Base-by-base conservation (phyloP, 1,140 invertebrate species). In the Caenorhabditis tropicalis region DNA sequence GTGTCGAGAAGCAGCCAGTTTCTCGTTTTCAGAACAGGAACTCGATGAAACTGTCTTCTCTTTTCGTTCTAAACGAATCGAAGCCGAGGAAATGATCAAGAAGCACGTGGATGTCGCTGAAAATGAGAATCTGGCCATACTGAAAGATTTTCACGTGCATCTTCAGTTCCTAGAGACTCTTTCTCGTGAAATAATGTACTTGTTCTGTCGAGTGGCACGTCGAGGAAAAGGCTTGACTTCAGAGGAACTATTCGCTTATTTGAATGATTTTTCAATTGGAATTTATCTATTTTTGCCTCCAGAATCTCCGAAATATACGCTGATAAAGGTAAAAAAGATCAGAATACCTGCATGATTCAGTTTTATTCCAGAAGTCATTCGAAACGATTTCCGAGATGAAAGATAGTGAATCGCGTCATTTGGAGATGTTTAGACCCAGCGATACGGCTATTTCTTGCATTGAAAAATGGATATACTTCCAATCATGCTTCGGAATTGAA, bases 401-500 rank as follows among this genome's bases (percentile, higher is more conserved):
- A 15, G 36, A 74, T 27, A 74, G 43, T 43, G 65, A 74, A 3
- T 21, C 65, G 12, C 51, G 60, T 31, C 39, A 33, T 51, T 15
- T 60, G 36, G 9, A n/a, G 16, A 27, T 82, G 43, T 82, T 70
- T 36, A 65, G 51, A 83, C 88, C 51, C 91, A 91, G 86, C 82
- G 92, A 82, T 91, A 92, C 88, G 46, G 85, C 87, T 31, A 87
- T 88, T 53, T 85, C 92, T 6, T 86, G 91, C 39, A 88, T 92
- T 48, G 91, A 92, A 84, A 92, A 90, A 88, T 88, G 92, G 19
- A 88, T 92, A 19, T 92, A 92, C 81, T 93, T 92, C 87, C 91
- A 91, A 88, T 91, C 86, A 58, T 89, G 83, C 53, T 86, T 89
- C 80, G 79, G 48, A 49, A 79, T 87, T 79, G 51, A 83, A 33